phyloP scores from a whole-genome alignment of 2,797 vertebrate species.

The Xenops minutus region DNA sequence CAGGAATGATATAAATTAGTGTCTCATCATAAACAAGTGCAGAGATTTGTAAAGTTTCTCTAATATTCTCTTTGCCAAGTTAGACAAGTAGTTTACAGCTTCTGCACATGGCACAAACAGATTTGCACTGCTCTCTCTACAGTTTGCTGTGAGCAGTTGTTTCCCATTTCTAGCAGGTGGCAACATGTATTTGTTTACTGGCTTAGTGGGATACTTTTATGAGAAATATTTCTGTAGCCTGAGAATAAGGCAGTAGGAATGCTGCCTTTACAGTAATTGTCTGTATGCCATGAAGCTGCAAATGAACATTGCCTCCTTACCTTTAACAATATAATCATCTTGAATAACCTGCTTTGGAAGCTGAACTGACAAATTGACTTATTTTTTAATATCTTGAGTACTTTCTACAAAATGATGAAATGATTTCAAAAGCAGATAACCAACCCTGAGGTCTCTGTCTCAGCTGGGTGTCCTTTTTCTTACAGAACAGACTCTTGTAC shows the following conservation, averaged over 20 bases:
- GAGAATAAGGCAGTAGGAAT: constrained; percentile 16
- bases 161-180: constrained; percentile 51
- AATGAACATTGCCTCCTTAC: neutral
- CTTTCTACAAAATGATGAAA: neutral
- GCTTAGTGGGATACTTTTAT: constrained; percentile 17
- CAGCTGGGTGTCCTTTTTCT: neutral
- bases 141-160: constrained; percentile 13
- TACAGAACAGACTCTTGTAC: neutral
- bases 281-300: neutral
- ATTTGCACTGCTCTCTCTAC: neutral
- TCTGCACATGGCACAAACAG: neutral
- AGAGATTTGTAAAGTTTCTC: neutral
- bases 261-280: neutral
- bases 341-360: constrained; percentile 10
- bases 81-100: constrained; percentile 13
- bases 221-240: constrained; percentile 38
- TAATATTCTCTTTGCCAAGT: neutral
- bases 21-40: constrained; percentile 32
- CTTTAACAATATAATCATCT: neutral
- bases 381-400: neutral
- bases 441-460: neutral
- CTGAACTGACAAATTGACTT: neutral
- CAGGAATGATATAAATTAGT: constrained; percentile 42
- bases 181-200: constrained; percentile 57
- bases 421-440: neutral